Percentiles rank a stretch among this genome's conserved stretches.
Conservation (phyloP, 2,113 vertebrate genomes). For the Trogon surrucura region DNA sequence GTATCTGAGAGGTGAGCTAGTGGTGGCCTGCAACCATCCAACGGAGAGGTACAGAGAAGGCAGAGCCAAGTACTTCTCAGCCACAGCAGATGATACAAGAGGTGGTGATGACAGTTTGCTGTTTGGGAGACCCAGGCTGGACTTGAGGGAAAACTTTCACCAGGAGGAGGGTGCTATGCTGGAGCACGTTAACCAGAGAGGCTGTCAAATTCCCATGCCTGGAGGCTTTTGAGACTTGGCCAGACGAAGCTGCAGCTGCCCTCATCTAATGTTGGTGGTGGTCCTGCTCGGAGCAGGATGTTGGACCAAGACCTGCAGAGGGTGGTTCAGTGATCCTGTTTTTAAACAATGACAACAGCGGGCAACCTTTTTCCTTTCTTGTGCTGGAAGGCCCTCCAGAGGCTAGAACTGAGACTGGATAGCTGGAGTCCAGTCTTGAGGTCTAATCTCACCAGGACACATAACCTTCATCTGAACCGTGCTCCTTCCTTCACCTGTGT, state of each 20-base stretch:
- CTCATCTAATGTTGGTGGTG: neutral
- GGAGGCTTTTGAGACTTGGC: neutral
- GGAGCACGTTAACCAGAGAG: neutral
- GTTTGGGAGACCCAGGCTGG: neutral
- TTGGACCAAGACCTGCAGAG: neutral
- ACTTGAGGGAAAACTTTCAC: neutral
- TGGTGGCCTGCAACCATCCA: neutral
- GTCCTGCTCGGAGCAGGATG: neutral
- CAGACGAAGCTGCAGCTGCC: neutral
- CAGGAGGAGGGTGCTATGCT: neutral
- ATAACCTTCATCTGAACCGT: neutral
- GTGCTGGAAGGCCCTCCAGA: neutral
- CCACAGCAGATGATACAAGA: neutral
- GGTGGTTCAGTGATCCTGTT: neutral
- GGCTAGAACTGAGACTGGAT: fast-evolving
- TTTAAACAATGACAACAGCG: neutral
- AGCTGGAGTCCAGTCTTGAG: neutral
- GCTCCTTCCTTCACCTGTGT: neutral
- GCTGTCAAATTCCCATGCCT: neutral
- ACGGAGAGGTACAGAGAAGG: neutral
- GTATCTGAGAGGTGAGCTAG: neutral
- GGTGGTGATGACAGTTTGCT: neutral
- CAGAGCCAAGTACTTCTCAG: neutral
- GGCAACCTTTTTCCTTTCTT: neutral
- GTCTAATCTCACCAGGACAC: neutral